A percentile compares a stretch with the other conserved stretches of the same genome.
phyloP scores from a whole-genome alignment of 2,113 vertebrate species.

The Symphodus melops region DNA sequence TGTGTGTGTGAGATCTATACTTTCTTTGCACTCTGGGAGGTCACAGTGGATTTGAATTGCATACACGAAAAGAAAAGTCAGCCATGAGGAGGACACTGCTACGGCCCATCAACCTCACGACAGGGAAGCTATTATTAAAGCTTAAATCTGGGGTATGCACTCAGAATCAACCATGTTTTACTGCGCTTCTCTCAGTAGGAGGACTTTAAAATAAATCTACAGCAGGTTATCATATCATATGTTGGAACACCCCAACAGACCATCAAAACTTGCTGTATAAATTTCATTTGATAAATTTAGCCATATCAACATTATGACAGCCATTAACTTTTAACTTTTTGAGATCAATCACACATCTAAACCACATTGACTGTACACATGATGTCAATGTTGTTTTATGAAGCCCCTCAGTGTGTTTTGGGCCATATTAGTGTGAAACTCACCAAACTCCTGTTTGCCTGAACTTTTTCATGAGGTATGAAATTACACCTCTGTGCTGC shows the following conservation, averaged over 20 bases:
- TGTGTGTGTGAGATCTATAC: constrained; percentile 9
- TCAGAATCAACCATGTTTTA: not conserved
- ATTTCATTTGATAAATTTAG: not conserved
- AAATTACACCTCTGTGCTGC: constrained; percentile 10
- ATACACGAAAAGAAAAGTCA: constrained; percentile 21
- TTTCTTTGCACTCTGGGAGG: constrained; percentile 6
- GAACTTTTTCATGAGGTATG: not conserved
- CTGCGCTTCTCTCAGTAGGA: constrained; percentile 4
- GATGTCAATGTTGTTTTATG: too few species aligned
- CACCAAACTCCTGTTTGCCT: not conserved
- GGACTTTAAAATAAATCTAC: constrained; percentile 11
- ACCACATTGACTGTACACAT: too few species aligned
- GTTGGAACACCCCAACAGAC: not conserved
- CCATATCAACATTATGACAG: too few species aligned
- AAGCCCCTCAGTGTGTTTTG: not conserved
- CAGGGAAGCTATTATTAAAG: constrained; percentile 39
- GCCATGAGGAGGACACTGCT: constrained; percentile 18
- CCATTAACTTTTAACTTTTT: not conserved
- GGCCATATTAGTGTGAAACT: not conserved
- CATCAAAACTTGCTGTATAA: not conserved
- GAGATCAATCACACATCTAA: not conserved
- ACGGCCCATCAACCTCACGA: constrained; percentile 58
- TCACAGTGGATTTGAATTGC: constrained; percentile 31
- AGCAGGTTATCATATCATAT: not conserved
- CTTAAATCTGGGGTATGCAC: constrained; percentile 20